Percentiles rank a stretch among this genome's conserved stretches.
Evolutionary conservation across 2,888 invertebrate species (phyloP).

Genomic region (Folsomia candida): DNA sequence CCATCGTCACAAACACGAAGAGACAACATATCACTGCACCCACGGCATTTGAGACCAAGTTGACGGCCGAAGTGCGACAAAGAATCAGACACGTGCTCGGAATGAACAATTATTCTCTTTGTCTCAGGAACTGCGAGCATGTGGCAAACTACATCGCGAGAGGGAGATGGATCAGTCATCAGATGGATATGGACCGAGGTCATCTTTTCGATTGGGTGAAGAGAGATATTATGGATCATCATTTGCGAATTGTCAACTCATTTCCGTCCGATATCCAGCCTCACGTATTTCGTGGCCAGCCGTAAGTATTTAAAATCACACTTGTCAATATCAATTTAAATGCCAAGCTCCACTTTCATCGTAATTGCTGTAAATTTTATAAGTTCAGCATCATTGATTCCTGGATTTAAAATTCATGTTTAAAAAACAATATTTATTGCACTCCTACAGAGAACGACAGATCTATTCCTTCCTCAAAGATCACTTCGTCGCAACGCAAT

Average conservation of each 20-base stretch:
- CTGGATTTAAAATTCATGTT: too few relatives aligned
- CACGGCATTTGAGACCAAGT: not conserved
- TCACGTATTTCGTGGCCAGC: not conserved
- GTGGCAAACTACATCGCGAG: slow-evolving; percentile 24
- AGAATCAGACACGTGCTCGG: slow-evolving; percentile 12
- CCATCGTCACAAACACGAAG: too few relatives aligned
- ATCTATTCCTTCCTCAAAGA: slow-evolving; percentile 20
- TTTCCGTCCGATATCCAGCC: slow-evolving; percentile 17
- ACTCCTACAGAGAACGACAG: too few relatives aligned
- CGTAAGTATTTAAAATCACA: too few relatives aligned
- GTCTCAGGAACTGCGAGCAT: slow-evolving; percentile 24
- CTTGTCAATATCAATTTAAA: too few relatives aligned
- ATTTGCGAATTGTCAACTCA: slow-evolving; percentile 7
- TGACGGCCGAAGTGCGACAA: not conserved
- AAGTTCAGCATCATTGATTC: too few relatives aligned
- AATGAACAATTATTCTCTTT: slow-evolving; percentile 18
- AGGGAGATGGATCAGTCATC: slow-evolving; percentile 11
- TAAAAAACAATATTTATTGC: too few relatives aligned
- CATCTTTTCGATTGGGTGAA: not conserved
- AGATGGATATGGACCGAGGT: not conserved
- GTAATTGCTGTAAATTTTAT: too few relatives aligned
- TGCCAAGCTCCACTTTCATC: too few relatives aligned
- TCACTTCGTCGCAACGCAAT: not conserved
- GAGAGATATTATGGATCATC: not conserved
- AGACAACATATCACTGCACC: not conserved